phyloP scores from a whole-genome alignment of 2,888 invertebrate species.

The Ochropleura leucogaster region DNA sequence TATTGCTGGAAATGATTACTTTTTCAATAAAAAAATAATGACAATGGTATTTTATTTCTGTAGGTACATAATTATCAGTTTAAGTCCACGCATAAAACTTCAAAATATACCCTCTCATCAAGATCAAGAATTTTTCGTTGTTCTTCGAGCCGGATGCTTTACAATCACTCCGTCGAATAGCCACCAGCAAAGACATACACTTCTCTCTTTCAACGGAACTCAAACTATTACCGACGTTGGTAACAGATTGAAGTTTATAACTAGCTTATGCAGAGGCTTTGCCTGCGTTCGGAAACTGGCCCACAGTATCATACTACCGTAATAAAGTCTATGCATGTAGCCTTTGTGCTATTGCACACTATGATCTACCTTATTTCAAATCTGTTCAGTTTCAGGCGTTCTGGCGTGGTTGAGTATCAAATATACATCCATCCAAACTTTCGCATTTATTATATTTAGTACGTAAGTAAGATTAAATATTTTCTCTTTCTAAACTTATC shows the following conservation, averaged over 20 bases:
- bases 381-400: too few relatives aligned
- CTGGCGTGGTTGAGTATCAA: too few relatives aligned
- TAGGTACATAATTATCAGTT: background rate
- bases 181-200: background rate
- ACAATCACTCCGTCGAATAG: background rate
- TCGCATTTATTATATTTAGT: too few relatives aligned
- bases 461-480: background rate
- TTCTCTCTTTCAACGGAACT: background rate
- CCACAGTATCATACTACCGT: too few relatives aligned
- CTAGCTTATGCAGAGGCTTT: background rate
- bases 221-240: background rate
- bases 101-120: background rate
- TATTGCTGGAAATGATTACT: background rate
- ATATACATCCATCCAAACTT: too few relatives aligned
- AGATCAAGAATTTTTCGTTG: background rate
- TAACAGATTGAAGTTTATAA: background rate
- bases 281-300: too few relatives aligned
- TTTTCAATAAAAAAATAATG: background rate
- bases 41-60: too few relatives aligned
- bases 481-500: background rate
- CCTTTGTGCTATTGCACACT: too few relatives aligned
- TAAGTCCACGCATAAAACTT: background rate
- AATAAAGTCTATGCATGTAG: too few relatives aligned
- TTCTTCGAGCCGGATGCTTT: slow-evolving; percentile 3
- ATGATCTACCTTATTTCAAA: too few relatives aligned